Base-by-base conservation (phyloP, 2,113 vertebrate genomes). In the Oncorhynchus keta region DNA sequence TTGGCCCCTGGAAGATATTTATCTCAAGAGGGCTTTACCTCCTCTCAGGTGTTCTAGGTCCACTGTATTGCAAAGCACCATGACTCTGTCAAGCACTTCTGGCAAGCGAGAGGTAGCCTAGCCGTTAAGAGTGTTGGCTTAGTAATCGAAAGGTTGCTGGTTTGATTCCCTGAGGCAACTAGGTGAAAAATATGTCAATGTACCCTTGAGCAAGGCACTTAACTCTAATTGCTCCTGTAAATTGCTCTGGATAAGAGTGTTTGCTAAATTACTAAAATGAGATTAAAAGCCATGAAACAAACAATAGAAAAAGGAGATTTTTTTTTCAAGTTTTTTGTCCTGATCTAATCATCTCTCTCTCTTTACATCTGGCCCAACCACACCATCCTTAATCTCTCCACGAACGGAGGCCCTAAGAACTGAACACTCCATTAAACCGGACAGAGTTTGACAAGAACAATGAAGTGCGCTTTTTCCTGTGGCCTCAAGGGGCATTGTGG, bases 401-500 rank as follows among this genome's bases (percentile, higher is more conserved):
- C 90, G 88, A 24, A 85, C 92, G 90, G 91, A 45, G 39, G 39
- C 39, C 39, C 9, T 45, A 45, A 45, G 51, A 55, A 18, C 51
- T 75, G 84, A 89, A 80, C 83, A 82, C 78, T 67, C 81, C 87
- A 90, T 92, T 91, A 90, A 85, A 77, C 80, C 87, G 74, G 89
- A 79, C 75, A 5, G 79, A 69, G 85, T 90, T 88, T 91, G 91
- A 86, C 82, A 93, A 88, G 94, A 95, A 92, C 94, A 95, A 95
- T 93, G 93, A 89, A 94, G 89, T 75, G 89, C 76, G 81, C 76
- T 80, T 75, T 93, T 92, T 86, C 85, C 77, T 80, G 92, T 93
- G 90, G 85, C 89, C 90, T 91, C 84, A 85, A 95, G 87, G 84
- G 35, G 76, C 55, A 75, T 73, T 81, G 24, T 76, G 74, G 83